Evolutionary conservation across 2,113 vertebrate genomes (phyloP), one percentile per base, ranked within the genome.

Genomic region (Epinephelus cyanopodus): DNA sequence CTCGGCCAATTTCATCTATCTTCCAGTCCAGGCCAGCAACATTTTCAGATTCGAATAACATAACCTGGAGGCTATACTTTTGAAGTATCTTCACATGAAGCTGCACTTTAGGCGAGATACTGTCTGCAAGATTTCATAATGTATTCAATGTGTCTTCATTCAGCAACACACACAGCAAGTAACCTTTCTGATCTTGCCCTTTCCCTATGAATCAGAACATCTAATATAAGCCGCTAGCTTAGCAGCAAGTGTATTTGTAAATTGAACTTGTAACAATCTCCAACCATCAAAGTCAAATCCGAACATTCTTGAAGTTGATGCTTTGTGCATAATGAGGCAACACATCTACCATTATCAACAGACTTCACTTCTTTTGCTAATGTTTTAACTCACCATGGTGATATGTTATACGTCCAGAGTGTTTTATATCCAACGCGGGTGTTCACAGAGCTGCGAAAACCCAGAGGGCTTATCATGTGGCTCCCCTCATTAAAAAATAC

Each of bases 401-500:
- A 83, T 85, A 58, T 47, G 23, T 81, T 53, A 29, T 74, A 74
- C 33, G 72, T 72, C 78, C 19, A 71, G 80, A 84, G 76, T 50
- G 63, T 86, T 82, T 81, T 54, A 72, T 78, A 77, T 80, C 47
- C 63, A 68, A 37, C n/a, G 68, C 19, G 39, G 48, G 60, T 75
- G 86, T 87, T 89, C 80, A 71, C 70, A 67, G 65, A 78, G 66
- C 57, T 52, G 33, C 62, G 54, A 79, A 29, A 73, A 70, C 77
- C 85, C 87, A 61, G 37, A 83, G 78, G 89, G 85, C 58, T 82
- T 74, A 86, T 89, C 63, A 39, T 88, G 86, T 79, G 79, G 79
- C 71, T 85, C 54, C 81, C 9, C 79, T 89, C 79, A 79, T 92
- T 83, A 88, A 74, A 84, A 90, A 77, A 50, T 62, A 76, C 81